These are phyloP conservation scores for Microplitis mediator DNA, from an alignment of 1,140 invertebrate species.

Conservation along the genomic window DNA sequence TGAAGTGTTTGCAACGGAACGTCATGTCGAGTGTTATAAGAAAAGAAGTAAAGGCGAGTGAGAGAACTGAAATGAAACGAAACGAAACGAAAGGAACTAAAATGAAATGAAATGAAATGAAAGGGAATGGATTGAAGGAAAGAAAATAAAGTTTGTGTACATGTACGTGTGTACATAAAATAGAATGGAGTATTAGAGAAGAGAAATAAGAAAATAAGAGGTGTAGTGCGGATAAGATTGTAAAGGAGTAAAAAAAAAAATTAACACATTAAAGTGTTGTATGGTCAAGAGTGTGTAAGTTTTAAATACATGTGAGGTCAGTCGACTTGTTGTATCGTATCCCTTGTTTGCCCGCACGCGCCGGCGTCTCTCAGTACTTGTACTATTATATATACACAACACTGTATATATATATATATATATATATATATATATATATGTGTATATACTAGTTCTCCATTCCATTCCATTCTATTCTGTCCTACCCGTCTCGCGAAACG, in stretches of 20 bases:
- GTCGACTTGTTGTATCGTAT: not conserved
- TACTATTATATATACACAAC: no score
- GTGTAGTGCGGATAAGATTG: not conserved
- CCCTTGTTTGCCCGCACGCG: not conserved
- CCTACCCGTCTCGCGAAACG: no score
- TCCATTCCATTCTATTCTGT: not conserved
- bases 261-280: not conserved
- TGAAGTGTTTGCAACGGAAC: not conserved
- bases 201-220: no score
- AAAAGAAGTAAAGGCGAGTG: not conserved
- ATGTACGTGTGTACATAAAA: not conserved
- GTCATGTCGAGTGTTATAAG: not conserved
- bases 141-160: not conserved
- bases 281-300: not conserved
- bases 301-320: not conserved
- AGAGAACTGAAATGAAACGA: not conserved
- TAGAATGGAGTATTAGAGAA: no score
- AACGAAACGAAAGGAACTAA: not conserved
- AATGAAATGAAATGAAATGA: not conserved
- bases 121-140: not conserved
- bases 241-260: not conserved
- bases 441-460: no score
- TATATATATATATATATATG: no score
- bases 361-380: not conserved
- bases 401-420: no score